Evolutionary conservation across 2,888 invertebrate genomes (phyloP).

Genomic region (Drosophila falleni): DNA sequence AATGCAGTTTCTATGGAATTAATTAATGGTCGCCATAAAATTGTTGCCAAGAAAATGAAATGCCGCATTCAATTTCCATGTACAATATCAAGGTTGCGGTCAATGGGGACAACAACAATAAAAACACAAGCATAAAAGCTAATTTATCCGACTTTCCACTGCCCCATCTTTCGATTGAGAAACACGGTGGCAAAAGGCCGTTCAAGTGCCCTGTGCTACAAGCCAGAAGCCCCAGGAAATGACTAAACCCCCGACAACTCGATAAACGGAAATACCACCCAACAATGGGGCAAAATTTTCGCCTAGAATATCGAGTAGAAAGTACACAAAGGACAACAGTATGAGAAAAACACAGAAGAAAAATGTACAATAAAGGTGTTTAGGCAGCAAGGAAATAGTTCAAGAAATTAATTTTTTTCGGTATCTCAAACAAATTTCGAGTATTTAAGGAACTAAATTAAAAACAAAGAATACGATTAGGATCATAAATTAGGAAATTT

Average conservation of each 20-base stretch:
- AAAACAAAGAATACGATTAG: too few species aligned
- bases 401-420: not conserved
- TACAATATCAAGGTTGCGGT: slow-evolving; percentile 51
- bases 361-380: slow-evolving; percentile 5
- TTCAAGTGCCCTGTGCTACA: slow-evolving; percentile 14
- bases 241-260: slow-evolving; percentile 19
- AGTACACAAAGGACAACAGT: not conserved
- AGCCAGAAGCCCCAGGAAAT: slow-evolving; percentile 30
- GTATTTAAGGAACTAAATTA: not conserved
- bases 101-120: slow-evolving; percentile 23
- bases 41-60: slow-evolving; percentile 38
- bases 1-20: slow-evolving; percentile 14
- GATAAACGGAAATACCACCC: slow-evolving; percentile 45
- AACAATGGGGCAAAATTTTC: slow-evolving; percentile 7
- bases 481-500: too few species aligned
- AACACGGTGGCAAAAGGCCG: slow-evolving; percentile 12
- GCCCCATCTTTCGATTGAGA: not conserved
- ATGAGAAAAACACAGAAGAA: not conserved
- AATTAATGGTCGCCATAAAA: slow-evolving; percentile 27
- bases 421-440: too few species aligned
- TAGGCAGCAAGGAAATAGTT: not conserved
- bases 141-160: slow-evolving; percentile 19
- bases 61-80: slow-evolving; percentile 52
- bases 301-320: not conserved
- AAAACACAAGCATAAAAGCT: slow-evolving; percentile 25